Evolutionary conservation across 2,113 vertebrate species (phyloP).

Genomic region (Saccopteryx bilineata): DNA sequence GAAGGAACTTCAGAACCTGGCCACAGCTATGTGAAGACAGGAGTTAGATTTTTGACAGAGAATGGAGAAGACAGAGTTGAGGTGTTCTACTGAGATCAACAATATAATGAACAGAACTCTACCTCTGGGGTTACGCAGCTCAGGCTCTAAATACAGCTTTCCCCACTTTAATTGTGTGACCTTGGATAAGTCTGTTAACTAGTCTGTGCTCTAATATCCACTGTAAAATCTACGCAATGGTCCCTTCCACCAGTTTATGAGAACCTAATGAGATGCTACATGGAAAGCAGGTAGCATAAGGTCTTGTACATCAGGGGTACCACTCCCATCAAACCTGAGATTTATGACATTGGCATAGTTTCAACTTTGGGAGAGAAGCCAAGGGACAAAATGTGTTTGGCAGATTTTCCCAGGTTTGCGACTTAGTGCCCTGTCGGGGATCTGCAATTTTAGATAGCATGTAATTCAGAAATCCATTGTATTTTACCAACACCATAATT

Average conservation of each 20-base stretch:
- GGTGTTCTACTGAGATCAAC: background rate
- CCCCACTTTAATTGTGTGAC: background rate
- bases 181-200: background rate
- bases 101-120: background rate
- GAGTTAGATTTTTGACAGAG: background rate
- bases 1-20: constrained; percentile 19
- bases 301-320: background rate
- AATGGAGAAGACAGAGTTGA: background rate
- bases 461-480: constrained; percentile 49
- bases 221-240: background rate
- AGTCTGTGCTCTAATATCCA: background rate
- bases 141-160: background rate
- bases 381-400: constrained; percentile 62
- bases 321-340: constrained; percentile 53
- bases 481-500: constrained; percentile 35
- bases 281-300: background rate
- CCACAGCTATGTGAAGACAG: background rate
- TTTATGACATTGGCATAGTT: constrained; percentile 46
- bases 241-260: background rate
- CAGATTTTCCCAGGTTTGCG: constrained; percentile 55
- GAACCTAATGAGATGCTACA: background rate
- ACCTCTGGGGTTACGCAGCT: background rate
- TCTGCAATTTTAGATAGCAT: constrained; percentile 33
- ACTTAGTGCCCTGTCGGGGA: background rate
- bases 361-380: constrained; percentile 41